phyloP scores from a whole-genome alignment of 1,140 invertebrate species.

The Eulimnadia texana region DNA sequence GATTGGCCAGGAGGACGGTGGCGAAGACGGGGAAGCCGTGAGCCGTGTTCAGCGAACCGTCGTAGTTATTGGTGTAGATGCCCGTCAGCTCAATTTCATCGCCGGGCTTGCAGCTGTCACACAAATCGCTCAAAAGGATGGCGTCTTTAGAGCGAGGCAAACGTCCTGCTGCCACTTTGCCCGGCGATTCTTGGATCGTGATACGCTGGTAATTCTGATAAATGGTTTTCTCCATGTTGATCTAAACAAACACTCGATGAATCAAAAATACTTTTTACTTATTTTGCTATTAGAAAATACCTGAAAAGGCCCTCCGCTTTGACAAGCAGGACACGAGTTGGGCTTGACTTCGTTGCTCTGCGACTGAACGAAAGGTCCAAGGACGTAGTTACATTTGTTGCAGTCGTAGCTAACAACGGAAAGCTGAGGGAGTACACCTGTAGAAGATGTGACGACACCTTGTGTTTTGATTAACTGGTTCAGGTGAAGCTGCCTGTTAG shows the following conservation, averaged over 20 bases:
- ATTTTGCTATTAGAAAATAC: conserved; percentile 32
- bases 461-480: conserved; percentile 87
- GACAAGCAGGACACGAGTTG: conserved; percentile 93
- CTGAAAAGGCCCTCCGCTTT: conserved; percentile 88
- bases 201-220: conserved; percentile 98
- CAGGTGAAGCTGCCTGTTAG: conserved; percentile 86
- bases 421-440: conserved; percentile 88
- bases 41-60: conserved; percentile 92
- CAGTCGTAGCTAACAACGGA: conserved; percentile 96
- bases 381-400: conserved; percentile 81
- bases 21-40: conserved; percentile 95
- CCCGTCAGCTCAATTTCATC: conserved; percentile 93
- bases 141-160: conserved; percentile 97
- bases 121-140: conserved; percentile 85
- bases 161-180: conserved; percentile 82
- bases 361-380: conserved; percentile 91
- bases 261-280: conserved; percentile 17
- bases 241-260: conserved; percentile 37
- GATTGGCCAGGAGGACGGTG: conserved; percentile 92
- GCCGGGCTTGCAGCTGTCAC: conserved; percentile 93
- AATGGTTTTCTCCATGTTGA: conserved; percentile 90
- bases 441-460: conserved; percentile 88
- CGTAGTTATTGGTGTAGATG: conserved; percentile 95
- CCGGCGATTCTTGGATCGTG: conserved; percentile 91
- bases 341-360: conserved; percentile 90